Evolutionary conservation across 2,888 invertebrate species (phyloP).

Genomic region (Eutolmus rufibarbis): DNA sequence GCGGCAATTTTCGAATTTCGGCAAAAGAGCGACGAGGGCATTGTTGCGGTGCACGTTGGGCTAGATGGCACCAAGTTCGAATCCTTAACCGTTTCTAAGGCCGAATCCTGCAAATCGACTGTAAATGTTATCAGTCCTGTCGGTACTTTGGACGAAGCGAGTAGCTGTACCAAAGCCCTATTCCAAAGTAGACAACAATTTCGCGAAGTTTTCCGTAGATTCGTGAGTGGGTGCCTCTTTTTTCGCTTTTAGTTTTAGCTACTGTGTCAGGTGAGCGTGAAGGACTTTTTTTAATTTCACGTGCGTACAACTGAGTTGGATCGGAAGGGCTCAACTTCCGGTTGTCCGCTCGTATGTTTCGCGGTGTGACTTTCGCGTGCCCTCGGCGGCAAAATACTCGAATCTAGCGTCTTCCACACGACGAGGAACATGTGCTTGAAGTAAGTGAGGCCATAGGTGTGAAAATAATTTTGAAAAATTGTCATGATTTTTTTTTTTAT

Average conservation of each 20-base stretch:
- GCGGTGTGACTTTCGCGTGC: not conserved
- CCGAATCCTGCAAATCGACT: not conserved
- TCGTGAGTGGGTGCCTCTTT: not conserved
- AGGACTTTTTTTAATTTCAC: not conserved
- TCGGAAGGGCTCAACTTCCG: not conserved
- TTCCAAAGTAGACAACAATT: not conserved
- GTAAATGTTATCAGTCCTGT: conserved; percentile 20
- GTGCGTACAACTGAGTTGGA: not conserved
- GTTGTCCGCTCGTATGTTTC: not conserved
- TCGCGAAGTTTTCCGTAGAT: not conserved
- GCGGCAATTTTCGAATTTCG: conserved; percentile 3
- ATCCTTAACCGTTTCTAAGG: not conserved
- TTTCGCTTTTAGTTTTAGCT: not conserved
- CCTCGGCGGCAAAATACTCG: not conserved
- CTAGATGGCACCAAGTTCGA: not conserved
- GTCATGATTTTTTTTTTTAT: not conserved
- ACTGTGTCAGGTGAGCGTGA: not conserved
- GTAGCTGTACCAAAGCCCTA: not conserved
- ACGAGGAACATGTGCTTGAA: not conserved
- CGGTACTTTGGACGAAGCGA: not conserved
- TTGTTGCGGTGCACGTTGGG: not conserved
- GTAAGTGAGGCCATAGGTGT: not conserved
- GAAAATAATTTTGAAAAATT: not conserved
- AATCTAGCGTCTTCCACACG: not conserved
- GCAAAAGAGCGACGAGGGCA: not conserved